Evolutionary conservation across 2,113 vertebrate species (phyloP).

Genomic region (Pontoporia blainvillei): DNA sequence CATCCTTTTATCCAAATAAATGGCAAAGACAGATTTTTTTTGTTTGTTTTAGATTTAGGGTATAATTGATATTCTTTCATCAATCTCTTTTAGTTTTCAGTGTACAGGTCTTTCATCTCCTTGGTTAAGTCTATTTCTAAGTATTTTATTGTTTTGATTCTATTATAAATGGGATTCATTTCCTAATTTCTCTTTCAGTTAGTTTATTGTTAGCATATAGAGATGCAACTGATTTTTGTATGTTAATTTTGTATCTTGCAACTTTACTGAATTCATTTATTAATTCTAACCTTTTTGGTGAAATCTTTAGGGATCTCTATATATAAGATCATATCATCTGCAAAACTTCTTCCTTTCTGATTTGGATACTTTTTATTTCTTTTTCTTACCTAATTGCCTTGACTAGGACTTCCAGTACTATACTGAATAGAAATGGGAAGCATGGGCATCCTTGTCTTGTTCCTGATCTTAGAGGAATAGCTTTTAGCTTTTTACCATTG

Average conservation of each 20-base stretch:
- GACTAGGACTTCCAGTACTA: neutral
- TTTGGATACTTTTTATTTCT: neutral
- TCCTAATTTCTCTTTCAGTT: neutral
- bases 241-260: neutral
- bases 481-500: neutral
- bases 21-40: neutral
- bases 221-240: neutral
- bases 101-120: neutral
- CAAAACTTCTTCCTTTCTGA: neutral
- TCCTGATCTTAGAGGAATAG: neutral
- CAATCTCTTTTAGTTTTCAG: neutral
- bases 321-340: neutral
- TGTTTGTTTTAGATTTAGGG: neutral
- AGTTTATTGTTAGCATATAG: neutral
- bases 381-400: neutral
- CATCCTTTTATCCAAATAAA: neutral
- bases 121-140: neutral
- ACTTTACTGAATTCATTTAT: neutral
- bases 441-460: neutral
- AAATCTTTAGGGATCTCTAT: neutral
- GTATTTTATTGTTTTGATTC: neutral
- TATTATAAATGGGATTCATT: neutral
- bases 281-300: neutral
- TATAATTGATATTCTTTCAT: neutral
- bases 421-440: neutral